Percentiles rank a stretch among this genome's conserved stretches.
These are phyloP conservation scores for Hafferia zeledoni DNA, from an alignment of 2,797 vertebrate species.

Conservation along the genomic window DNA sequence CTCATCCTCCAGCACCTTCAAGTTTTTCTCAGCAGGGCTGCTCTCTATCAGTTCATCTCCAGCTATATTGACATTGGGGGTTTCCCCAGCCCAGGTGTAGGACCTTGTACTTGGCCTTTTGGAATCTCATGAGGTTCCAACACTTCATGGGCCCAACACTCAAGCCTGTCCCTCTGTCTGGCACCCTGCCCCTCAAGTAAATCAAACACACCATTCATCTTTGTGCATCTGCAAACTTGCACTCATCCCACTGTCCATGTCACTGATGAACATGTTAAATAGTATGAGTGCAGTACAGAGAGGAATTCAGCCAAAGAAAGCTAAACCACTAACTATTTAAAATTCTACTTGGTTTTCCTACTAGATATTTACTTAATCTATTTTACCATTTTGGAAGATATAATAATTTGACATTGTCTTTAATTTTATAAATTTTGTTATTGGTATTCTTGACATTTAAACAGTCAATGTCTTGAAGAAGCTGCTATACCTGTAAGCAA, in stretches of 20 bases:
- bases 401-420: neutral
- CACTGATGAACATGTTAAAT: neutral
- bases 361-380: neutral
- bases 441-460: neutral
- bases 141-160: neutral
- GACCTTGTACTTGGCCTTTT: neutral
- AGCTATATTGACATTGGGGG: fast-evolving
- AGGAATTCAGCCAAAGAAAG: neutral
- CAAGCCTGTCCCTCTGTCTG: neutral
- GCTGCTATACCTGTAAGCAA: neutral
- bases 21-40: neutral
- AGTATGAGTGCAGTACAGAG: neutral
- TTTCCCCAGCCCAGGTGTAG: neutral
- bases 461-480: neutral
- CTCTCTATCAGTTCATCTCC: neutral
- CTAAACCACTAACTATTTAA: neutral
- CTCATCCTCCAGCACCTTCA: neutral
- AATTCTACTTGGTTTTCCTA: neutral
- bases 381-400: neutral
- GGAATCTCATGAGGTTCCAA: neutral
- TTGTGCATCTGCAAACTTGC: neutral
- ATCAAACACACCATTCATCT: neutral
- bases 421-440: neutral
- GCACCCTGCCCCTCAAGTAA: fast-evolving
- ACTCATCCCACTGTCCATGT: neutral